Evolutionary conservation across 1,140 invertebrate genomes (phyloP).

Genomic region (Drosophila navojoa): DNA sequence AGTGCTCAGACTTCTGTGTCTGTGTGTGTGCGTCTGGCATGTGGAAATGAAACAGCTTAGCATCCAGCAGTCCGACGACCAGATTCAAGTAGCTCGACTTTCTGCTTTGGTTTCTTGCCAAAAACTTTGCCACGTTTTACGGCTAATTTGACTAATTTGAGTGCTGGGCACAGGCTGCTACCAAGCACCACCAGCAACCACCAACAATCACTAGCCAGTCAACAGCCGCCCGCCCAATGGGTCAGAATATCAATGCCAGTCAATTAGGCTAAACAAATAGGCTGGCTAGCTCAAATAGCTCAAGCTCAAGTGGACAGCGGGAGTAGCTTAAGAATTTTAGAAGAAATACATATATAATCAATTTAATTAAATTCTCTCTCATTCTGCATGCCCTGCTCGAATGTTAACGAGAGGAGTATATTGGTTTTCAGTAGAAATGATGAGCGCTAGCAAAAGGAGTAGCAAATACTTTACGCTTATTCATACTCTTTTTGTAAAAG

Average conservation of each 20-base stretch:
- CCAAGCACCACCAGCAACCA: background rate
- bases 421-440: background rate
- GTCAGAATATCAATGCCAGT: constrained; percentile 64
- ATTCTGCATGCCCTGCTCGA: background rate
- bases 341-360: constrained; percentile 9
- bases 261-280: constrained; percentile 59
- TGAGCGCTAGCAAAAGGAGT: too few relatives aligned
- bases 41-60: constrained; percentile 31
- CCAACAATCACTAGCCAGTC: background rate
- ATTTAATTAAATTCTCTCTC: constrained; percentile 60
- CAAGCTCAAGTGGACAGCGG: background rate
- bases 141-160: constrained; percentile 77
- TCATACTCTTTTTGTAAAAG: too few relatives aligned
- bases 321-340: constrained; percentile 14
- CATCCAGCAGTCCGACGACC: background rate
- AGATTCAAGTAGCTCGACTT: constrained; percentile 17
- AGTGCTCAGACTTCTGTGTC: constrained; percentile 17
- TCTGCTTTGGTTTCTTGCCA: constrained; percentile 32
- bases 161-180: constrained; percentile 27
- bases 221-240: background rate
- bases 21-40: constrained; percentile 5
- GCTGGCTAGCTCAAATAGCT: background rate
- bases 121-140: constrained; percentile 54
- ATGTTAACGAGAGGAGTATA: background rate
- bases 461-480: too few relatives aligned